Conservation (phyloP, 2,113 vertebrate genomes). For the Vulpes vulpes region DNA sequence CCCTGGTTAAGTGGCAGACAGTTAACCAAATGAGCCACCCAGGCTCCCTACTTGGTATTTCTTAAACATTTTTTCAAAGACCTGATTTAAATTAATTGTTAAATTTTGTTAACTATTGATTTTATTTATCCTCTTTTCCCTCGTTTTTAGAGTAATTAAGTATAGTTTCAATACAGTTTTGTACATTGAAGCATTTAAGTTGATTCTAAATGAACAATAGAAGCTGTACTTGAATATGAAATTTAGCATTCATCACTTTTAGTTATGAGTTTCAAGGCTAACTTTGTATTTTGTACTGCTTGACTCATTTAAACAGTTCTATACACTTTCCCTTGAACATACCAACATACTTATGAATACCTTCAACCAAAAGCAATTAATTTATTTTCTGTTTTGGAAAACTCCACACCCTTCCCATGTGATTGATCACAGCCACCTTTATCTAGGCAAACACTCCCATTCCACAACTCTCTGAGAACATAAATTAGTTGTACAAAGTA, state of each 20-base stretch:
- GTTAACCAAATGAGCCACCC: too few relatives aligned
- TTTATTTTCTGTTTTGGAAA: background rate
- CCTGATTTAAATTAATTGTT: background rate
- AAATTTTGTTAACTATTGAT: background rate
- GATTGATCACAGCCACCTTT: background rate
- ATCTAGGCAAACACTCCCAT: background rate
- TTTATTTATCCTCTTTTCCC: background rate
- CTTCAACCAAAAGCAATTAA: background rate
- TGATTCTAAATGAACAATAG: background rate
- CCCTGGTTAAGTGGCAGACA: too few relatives aligned
- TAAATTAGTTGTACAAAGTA: background rate
- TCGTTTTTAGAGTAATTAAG: background rate
- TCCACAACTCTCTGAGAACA: background rate
- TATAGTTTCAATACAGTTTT: background rate
- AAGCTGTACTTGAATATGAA: background rate
- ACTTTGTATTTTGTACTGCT: background rate
- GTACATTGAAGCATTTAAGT: background rate
- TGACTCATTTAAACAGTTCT: background rate
- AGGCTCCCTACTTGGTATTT: background rate
- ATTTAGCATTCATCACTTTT: background rate
- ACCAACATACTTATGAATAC: background rate
- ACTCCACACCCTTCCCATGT: background rate
- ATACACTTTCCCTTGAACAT: background rate
- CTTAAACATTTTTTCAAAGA: background rate
- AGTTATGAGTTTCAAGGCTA: background rate